Percentiles rank a stretch among this genome's conserved stretches.
Evolutionary conservation across 2,888 invertebrate species (phyloP).

Genomic region (Torymus aiolomorphi): DNA sequence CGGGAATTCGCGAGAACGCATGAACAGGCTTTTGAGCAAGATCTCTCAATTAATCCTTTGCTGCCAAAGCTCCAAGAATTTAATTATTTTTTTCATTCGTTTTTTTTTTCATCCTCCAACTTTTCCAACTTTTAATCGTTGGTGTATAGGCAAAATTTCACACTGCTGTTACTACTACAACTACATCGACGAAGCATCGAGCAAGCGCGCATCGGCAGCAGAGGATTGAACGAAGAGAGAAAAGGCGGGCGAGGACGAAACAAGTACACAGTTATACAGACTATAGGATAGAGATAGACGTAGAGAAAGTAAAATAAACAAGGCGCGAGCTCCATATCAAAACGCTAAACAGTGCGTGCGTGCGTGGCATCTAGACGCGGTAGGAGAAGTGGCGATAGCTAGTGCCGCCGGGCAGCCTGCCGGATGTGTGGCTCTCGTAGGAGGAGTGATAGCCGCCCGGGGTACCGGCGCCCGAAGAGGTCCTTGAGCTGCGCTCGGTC

Average conservation of each 20-base stretch:
- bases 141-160: too few species aligned
- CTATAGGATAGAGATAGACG: too few species aligned
- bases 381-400: conserved; percentile 91
- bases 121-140: too few species aligned
- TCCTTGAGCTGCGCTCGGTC: conserved; percentile 82
- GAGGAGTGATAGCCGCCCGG: conserved; percentile 88
- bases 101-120: too few species aligned
- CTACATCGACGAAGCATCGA: neutral
- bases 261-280: neutral
- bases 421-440: conserved; percentile 87
- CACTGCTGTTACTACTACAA: too few species aligned
- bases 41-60: neutral
- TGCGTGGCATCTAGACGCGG: conserved; percentile 82
- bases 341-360: neutral
- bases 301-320: too few species aligned
- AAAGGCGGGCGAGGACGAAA: conserved; percentile 30
- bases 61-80: neutral
- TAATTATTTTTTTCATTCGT: too few species aligned
- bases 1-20: too few species aligned
- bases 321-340: too few species aligned
- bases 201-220: neutral
- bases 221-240: neutral
- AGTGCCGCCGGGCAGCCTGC: conserved; percentile 89
- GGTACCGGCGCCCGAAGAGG: conserved; percentile 80
- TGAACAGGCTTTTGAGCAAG: too few species aligned